phyloP scores from a whole-genome alignment of 2,888 invertebrate species.

The Zaprionus bogoriensis region DNA sequence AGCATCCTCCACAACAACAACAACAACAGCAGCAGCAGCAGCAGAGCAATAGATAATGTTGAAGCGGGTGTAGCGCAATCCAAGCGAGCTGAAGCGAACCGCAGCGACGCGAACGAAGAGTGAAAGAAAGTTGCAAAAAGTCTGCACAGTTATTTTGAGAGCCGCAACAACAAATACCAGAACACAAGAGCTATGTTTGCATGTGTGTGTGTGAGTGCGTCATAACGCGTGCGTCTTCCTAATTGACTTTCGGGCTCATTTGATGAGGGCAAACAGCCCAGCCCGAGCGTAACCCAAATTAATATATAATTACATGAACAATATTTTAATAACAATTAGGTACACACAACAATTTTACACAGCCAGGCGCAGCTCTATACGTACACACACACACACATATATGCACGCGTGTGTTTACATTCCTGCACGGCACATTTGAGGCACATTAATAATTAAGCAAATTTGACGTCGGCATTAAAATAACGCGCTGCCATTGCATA shows the following conservation, averaged over 20 bases:
- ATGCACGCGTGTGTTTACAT: not conserved
- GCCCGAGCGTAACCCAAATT: constrained; percentile 10
- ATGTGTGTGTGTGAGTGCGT: not conserved
- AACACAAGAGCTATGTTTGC: not conserved
- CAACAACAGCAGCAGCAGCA: constrained; percentile 10
- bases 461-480: constrained; percentile 8
- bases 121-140: not conserved
- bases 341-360: constrained; percentile 2
- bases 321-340: constrained; percentile 21
- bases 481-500: constrained; percentile 7
- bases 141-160: constrained; percentile 10
- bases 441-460: constrained; percentile 17
- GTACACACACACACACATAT: not conserved
- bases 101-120: not conserved
- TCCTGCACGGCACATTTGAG: not conserved
- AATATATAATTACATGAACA: constrained; percentile 19
- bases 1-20: not conserved
- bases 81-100: too few species aligned
- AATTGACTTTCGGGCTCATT: constrained; percentile 18
- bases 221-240: not conserved
- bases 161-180: constrained; percentile 10
- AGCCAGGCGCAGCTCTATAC: not conserved
- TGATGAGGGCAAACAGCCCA: not conserved
- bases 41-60: constrained; percentile 4
- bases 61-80: not conserved